These are phyloP conservation scores for Campopleginae sp. DNA, from an alignment of 2,888 invertebrate species.

Conservation along the genomic window DNA sequence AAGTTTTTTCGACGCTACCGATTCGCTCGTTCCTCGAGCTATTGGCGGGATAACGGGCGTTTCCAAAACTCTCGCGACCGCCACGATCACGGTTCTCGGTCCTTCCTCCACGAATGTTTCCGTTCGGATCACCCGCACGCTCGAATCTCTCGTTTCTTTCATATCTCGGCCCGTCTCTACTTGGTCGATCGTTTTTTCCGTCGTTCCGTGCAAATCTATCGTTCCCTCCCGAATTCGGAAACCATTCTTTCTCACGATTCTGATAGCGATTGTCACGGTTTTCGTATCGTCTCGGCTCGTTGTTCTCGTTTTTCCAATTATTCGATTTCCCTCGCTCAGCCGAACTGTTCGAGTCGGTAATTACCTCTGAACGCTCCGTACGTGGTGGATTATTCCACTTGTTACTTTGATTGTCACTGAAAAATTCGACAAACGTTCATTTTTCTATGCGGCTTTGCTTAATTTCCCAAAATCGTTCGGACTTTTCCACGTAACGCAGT, in stretches of 20 bases:
- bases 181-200: conserved; percentile 73
- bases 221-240: conserved; percentile 50
- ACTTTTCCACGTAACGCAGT: background rate
- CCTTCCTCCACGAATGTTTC: conserved; percentile 57
- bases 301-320: conserved; percentile 76
- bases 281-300: conserved; percentile 74
- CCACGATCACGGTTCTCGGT: conserved; percentile 54
- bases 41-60: conserved; percentile 46
- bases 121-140: conserved; percentile 55
- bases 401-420: conserved; percentile 65
- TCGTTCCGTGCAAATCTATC: conserved; percentile 67
- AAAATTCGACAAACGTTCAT: conserved; percentile 37
- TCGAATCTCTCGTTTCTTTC: conserved; percentile 65
- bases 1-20: conserved; percentile 72
- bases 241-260: conserved; percentile 56
- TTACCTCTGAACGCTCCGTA: conserved; percentile 18
- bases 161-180: conserved; percentile 63
- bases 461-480: background rate
- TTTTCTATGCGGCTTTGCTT: background rate
- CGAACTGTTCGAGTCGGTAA: conserved; percentile 39
- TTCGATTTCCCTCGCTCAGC: conserved; percentile 67
- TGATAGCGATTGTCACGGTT: conserved; percentile 74
- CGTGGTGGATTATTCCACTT: conserved; percentile 65
- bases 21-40: conserved; percentile 70
- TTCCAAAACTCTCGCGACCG: conserved; percentile 63